Base-by-base conservation (phyloP, 2,113 vertebrate species). In the Geothlypis trichas region DNA sequence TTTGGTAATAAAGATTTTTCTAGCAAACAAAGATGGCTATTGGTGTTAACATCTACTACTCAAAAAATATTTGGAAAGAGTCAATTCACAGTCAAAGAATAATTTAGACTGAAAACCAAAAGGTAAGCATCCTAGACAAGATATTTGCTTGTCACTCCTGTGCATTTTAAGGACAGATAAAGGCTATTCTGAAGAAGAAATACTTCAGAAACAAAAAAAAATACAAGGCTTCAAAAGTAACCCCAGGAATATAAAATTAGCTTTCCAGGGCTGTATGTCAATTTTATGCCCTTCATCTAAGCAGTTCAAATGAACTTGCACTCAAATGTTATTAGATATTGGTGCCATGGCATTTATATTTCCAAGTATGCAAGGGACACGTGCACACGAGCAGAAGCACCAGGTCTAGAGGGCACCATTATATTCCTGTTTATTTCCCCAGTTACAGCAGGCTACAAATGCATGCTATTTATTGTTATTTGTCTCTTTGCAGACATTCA, bases 351-450 rank as follows among this genome's bases (percentile, higher is more conserved):
- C 88, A 96, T 95, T 96, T 96, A 22, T 86, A 65, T 86, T 91
- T 93, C 85, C 57, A 93, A 75, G 52, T 61, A 86, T 42, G 52
- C 76, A 89, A 89, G 82, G 74, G 58, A 79, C 84, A 91, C 2
- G 1, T 73, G 89, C 78, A 85, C 84, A 87, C 1, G 9, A 90
- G 67, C 75, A 94, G 87, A 94, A 95, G 51, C 42, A 93, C 67
- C 87, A 82, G 94, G 94, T 96, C 91, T 94, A 94, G 66, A 95
- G 90, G 80, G 62, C 88, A 92, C 89, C 63, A 39, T 82, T 92
- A 91, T 78, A 87, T 76, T 89, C 92, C 90, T 89, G 79, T 93
- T 93, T 94, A 93, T 94, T 90, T 94, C 69, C 73, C 20, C 62
- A 67, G 83, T 84, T 95, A 62, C 49, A 96, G 47, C 49, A 84